Conservation (phyloP, 2,113 vertebrate genomes). For the Chloropsis cyanopogon region DNA sequence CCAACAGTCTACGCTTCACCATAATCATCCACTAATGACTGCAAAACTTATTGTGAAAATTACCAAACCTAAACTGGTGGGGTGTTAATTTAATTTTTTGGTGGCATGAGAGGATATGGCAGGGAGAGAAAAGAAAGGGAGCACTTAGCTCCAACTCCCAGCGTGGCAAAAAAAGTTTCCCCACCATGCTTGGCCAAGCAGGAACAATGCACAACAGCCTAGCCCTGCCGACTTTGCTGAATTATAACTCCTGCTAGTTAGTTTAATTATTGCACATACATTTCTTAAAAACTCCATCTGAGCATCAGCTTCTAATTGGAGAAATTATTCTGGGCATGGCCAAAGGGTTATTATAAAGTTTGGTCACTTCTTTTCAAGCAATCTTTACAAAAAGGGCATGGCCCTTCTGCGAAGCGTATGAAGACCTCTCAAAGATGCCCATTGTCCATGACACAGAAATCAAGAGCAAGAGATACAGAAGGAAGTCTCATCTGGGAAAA, state of each 20-base stretch:
- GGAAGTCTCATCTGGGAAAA: background rate
- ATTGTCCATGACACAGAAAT: background rate
- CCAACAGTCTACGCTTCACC: background rate
- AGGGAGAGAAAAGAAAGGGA: constrained; percentile 34
- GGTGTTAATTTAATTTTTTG: constrained; percentile 57
- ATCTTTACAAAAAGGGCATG: background rate
- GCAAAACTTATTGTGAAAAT: constrained; percentile 5
- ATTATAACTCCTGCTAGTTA: constrained; percentile 50
- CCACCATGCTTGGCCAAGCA: constrained; percentile 6
- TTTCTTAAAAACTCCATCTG: constrained; percentile 9
- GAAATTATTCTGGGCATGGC: background rate
- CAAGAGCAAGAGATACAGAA: background rate
- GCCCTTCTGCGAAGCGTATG: background rate
- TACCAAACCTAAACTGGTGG: background rate
- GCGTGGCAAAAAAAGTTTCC: background rate
- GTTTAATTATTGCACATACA: constrained; percentile 62
- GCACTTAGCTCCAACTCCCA: constrained; percentile 44
- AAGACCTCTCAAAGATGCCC: constrained; percentile 26
- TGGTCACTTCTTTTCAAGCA: constrained; percentile 25
- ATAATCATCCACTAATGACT: constrained; percentile 31
- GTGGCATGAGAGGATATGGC: background rate
- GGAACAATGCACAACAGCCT: constrained; percentile 43
- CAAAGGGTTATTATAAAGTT: background rate
- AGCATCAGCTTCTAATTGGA: constrained; percentile 48
- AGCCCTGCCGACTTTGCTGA: background rate